Evolutionary conservation across 1,140 invertebrate species (phyloP), one percentile per base, ranked within the genome.

Genomic region (Eumaeus atala): DNA sequence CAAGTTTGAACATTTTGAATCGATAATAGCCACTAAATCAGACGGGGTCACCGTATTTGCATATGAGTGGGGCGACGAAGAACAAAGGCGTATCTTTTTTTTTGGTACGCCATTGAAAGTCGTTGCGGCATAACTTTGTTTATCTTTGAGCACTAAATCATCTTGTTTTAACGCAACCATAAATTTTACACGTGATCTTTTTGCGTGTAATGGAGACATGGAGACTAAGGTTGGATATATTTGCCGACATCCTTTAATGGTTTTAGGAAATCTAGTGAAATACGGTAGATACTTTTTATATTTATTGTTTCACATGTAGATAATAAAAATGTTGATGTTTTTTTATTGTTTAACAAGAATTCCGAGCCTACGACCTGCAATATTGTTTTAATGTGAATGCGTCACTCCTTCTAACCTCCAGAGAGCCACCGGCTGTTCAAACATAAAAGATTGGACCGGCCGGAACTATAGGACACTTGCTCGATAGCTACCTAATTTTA

Each of bases 31-130:
- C 67, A 51, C 60, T 83, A 84, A 83, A 84, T 83, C 79, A 82
- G 61, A 44, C 62, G 61, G 61, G 70, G 62, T 66, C 60, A 56
- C 58, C 21, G 21, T 61, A 85, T 85, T 85, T 85, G 76, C 82
- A 85, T 85, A 72, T 67, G 72, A 77, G 64, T 75, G 66, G 72
- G 69, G 77, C 76, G 80, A 80, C 75, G 76, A 83, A 77, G 78
- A 85, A 85, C 82, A 85, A 85, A 83, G 77, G 75, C 58, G 54
- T 51, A 65, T 71, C 67, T 62, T 55, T 69, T 64, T 68, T 70
- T 63, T 69, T 63, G 77, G 76, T 76, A 73, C 67, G 68, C 65
- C 75, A 78, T 83, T 75, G 67, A 62, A 64, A 58, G 58, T 61
- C 65, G 63, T 55, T 67, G 70, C 64, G 66, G 65, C 69, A 71